A percentile compares a stretch with the other conserved stretches of the same genome.
Evolutionary conservation across 1,140 invertebrate genomes (phyloP).

Genomic region (Camponotus pennsylvanicus): DNA sequence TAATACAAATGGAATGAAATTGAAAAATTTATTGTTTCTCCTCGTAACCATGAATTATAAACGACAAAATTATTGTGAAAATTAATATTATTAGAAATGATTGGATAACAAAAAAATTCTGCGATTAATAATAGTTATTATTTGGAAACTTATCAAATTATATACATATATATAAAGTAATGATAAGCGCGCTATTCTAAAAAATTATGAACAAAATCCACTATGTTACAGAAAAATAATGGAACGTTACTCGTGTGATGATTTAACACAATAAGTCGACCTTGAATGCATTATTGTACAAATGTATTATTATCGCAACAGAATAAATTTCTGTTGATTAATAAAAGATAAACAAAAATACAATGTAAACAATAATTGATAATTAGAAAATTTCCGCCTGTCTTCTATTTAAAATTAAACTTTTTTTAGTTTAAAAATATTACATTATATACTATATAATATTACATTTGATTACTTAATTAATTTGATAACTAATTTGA

Average conservation of each 20-base stretch:
- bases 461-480: too few species aligned
- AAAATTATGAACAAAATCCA: background rate
- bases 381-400: background rate
- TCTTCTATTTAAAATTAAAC: background rate
- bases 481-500: too few species aligned
- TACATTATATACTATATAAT: background rate
- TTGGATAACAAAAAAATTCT: slow-evolving; percentile 18
- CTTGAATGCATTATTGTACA: slow-evolving; percentile 7
- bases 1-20: background rate
- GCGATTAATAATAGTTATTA: background rate
- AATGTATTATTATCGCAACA: background rate
- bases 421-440: background rate
- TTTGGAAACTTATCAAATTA: slow-evolving; percentile 30
- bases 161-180: background rate
- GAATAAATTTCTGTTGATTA: background rate
- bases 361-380: background rate
- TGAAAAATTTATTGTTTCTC: background rate
- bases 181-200: background rate
- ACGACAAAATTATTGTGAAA: background rate
- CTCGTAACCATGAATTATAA: background rate
- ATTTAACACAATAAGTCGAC: background rate
- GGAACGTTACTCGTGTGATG: background rate
- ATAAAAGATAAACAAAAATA: background rate
- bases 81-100: background rate
- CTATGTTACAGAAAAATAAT: background rate